Base-by-base conservation (phyloP, 2,888 invertebrate genomes). In the Rutpela maculata region DNA sequence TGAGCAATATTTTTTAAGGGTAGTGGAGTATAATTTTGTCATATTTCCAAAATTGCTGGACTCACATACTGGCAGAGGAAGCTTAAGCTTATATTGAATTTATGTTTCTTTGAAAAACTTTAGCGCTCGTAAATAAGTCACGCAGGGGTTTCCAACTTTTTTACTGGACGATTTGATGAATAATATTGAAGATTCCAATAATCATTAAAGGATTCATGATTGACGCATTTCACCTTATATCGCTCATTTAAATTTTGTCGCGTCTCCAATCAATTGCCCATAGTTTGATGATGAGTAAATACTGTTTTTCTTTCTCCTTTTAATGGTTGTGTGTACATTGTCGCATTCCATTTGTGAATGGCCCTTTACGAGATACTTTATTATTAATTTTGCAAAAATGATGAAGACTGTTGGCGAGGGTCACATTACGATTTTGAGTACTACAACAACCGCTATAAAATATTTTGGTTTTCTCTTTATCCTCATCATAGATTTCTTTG, bases 391-490 rank as follows among this genome's bases (percentile, higher is more conserved):
- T 70, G 35, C 50, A 63, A 59, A 57, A 75, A 57, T 75, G 55
- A 5, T 67, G 68, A 18, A 73, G 26, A 7, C 43, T 63, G 57
- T 77, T 73, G 26, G 73, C 57, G 22, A 77, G 26, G n/a, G 65
- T 35, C 15, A 19, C 57, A 35, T 26, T 75, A 50, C 76, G 22
- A 57, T 74, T 78, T 56, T 69, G 78, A 35, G 78, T 72, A 56
- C 63, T 43, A 56, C 78, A 80, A 15, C 80, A 80, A 69, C 77
- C 78, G 60, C 80, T 78, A 67, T 78, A 78, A 68, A 81, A 60
- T 59, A 78, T 71, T 59, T 74, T 81, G 18, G 76, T 63, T 76
- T 56, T 77, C 17, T 71, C 26, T 18, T 62, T 68, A 50, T 60
- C 63, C 35, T 57, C 59, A 38, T 71, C 43, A 18, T 43, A 55